These are phyloP conservation scores for Ganaspis brasiliensis DNA, from an alignment of 2,888 invertebrate species.

Conservation along the genomic window DNA sequence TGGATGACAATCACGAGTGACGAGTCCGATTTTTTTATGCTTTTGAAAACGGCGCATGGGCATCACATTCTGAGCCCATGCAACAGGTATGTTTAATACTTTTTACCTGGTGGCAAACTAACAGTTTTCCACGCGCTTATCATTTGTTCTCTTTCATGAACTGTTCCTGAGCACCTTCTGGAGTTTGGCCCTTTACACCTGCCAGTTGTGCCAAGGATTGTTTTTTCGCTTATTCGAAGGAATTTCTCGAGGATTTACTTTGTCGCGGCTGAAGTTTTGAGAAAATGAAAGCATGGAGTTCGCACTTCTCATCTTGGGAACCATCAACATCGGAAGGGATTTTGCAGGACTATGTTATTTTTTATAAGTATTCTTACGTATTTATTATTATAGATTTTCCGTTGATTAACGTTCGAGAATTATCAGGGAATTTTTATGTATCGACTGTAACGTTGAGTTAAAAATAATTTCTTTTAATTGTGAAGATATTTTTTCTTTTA, in stretches of 20 bases:
- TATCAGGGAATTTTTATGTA: too few species aligned
- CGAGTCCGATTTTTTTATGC: not conserved
- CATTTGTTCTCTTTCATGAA: not conserved
- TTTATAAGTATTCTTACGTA: too few species aligned
- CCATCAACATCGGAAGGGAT: too few species aligned
- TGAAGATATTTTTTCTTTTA: too few species aligned
- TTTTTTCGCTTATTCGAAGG: not conserved
- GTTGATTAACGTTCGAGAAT: too few species aligned
- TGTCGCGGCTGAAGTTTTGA: not conserved
- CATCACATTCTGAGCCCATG: not conserved
- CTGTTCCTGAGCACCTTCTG: not conserved
- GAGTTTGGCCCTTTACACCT: slow-evolving; percentile 11
- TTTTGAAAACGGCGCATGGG: slow-evolving; percentile 14
- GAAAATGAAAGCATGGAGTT: too few species aligned
- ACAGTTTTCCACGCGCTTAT: not conserved
- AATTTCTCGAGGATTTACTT: not conserved
- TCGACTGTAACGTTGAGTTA: too few species aligned
- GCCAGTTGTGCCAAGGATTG: not conserved
- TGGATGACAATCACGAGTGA: not conserved
- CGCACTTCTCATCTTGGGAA: too few species aligned
- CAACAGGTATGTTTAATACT: too few species aligned
- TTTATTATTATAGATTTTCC: too few species aligned
- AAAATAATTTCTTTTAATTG: too few species aligned
- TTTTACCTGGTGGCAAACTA: not conserved
- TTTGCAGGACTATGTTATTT: too few species aligned